Evolutionary conservation across 2,797 vertebrate species (phyloP).

Genomic region (Alosa sapidissima): DNA sequence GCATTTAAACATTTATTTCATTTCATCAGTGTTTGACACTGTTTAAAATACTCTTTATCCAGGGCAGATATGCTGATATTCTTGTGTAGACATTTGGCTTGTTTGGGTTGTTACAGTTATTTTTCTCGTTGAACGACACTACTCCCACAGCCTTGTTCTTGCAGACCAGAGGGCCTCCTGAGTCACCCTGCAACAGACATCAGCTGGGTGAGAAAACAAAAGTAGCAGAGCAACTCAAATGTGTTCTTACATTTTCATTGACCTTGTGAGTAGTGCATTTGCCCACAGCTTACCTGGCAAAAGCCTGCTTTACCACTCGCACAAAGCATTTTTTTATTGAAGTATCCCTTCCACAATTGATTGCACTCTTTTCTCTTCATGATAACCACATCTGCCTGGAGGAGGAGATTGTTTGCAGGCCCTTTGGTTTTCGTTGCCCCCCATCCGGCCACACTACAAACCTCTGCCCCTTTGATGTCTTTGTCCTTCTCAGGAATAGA

Average conservation of each 20-base stretch:
- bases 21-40: background rate
- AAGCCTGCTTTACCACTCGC: background rate
- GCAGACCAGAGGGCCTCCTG: constrained; percentile 49
- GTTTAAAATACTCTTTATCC: constrained; percentile 37
- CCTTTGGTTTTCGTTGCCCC: background rate
- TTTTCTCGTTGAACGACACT: background rate
- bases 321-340: background rate
- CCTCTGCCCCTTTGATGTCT: background rate
- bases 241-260: background rate
- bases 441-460: constrained; percentile 31
- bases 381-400: constrained; percentile 1
- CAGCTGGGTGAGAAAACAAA: background rate
- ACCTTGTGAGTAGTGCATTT: background rate
- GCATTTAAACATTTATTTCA: background rate
- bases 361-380: background rate
- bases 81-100: constrained; percentile 40
- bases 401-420: background rate
- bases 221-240: background rate
- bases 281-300: constrained; percentile 20
- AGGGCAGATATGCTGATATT: constrained; percentile 42
- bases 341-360: background rate
- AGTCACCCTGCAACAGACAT: constrained; percentile 45
- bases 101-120: background rate
- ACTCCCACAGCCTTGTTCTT: constrained; percentile 38
- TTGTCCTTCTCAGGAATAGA: background rate